Evolutionary conservation across 2,888 invertebrate species (phyloP).

Genomic region (Tenthredo amoena): DNA sequence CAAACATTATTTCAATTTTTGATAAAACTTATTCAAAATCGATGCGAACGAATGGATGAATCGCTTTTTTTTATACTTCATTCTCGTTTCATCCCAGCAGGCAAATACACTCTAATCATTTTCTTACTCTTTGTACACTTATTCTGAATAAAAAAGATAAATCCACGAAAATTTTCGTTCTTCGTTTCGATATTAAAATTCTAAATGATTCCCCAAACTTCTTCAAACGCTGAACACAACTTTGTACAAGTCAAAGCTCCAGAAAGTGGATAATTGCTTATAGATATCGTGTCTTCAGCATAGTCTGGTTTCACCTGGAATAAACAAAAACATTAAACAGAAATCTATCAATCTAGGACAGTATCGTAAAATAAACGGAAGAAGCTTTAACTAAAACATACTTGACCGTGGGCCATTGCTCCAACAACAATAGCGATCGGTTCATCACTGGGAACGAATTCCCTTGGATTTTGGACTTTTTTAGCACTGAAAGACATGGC

Average conservation of each 20-base stretch:
- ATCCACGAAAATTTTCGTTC: background rate
- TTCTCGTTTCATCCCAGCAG: background rate
- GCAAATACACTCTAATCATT: background rate
- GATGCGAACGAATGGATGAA: background rate
- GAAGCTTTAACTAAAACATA: constrained; percentile 79
- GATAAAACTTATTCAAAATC: background rate
- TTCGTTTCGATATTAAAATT: background rate
- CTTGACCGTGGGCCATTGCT: constrained; percentile 98
- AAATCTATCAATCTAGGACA: background rate
- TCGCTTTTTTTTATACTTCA: background rate
- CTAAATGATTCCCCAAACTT: constrained; percentile 90
- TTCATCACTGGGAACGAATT: constrained; percentile 89
- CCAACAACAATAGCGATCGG: constrained; percentile 96
- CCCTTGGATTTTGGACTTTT: constrained; percentile 84
- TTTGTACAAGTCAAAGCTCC: constrained; percentile 98
- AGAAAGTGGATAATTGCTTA: constrained; percentile 97
- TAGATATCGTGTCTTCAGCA: constrained; percentile 93
- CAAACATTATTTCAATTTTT: background rate
- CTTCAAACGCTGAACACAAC: constrained; percentile 96
- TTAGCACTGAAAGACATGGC: constrained; percentile 94
- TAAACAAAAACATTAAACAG: constrained; percentile 29
- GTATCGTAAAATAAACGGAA: background rate
- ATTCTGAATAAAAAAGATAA: background rate
- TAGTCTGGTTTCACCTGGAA: constrained; percentile 87
- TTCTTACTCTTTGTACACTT: background rate